A percentile compares a stretch with the other conserved stretches of the same genome.
Evolutionary conservation across 2,888 invertebrate genomes (phyloP).

Genomic region (Escarpia spicata): DNA sequence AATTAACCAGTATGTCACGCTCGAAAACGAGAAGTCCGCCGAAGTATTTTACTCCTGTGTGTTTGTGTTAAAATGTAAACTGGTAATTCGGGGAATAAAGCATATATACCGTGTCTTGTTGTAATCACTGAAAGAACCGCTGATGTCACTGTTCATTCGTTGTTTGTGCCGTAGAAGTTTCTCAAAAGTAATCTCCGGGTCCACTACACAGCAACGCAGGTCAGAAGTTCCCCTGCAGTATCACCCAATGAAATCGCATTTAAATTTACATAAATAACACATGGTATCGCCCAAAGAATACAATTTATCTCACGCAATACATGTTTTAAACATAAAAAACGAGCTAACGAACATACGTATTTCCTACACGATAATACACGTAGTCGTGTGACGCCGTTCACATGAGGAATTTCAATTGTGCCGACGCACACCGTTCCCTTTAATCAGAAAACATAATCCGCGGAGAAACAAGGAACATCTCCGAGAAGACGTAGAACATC

Average conservation of each 20-base stretch:
- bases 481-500: not conserved
- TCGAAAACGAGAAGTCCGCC: too few species aligned
- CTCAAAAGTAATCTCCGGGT: too few species aligned
- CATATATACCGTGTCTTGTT: too few species aligned
- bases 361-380: not conserved
- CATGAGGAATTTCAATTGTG: not conserved
- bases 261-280: not conserved
- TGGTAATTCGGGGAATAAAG: too few species aligned
- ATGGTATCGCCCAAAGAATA: not conserved
- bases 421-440: not conserved
- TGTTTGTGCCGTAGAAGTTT: too few species aligned
- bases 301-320: not conserved
- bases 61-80: too few species aligned
- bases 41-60: too few species aligned
- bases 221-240: not conserved
- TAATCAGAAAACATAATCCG: not conserved
- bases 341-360: not conserved
- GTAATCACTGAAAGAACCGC: too few species aligned
- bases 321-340: not conserved
- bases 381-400: not conserved
- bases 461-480: not conserved
- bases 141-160: too few species aligned
- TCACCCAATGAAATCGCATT: not conserved
- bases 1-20: too few species aligned
- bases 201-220: too few species aligned